Conservation (phyloP, 2,113 vertebrate species). For the Hystrix brachyura region DNA sequence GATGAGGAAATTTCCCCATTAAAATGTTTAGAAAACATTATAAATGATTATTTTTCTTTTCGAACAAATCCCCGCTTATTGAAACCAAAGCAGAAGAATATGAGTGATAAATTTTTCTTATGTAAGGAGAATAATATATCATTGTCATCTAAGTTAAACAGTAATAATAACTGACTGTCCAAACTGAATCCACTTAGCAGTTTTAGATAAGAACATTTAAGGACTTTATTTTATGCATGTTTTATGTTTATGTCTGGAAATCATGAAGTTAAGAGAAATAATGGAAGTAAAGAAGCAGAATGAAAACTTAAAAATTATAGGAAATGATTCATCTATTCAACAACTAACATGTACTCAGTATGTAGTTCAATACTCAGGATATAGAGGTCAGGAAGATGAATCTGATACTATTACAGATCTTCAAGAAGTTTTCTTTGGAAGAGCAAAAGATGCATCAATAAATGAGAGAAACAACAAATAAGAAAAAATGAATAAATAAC, state of each 20-base stretch:
- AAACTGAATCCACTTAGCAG: not conserved
- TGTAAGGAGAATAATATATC: not conserved
- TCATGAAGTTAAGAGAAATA: not conserved
- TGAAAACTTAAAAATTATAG: not conserved
- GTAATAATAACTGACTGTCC: not conserved
- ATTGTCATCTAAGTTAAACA: not conserved
- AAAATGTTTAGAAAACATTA: slow-evolving; percentile 30
- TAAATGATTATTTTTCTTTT: not conserved
- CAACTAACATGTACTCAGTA: not conserved
- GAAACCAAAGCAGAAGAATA: not conserved
- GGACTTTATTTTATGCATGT: not conserved
- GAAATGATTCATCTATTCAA: not conserved
- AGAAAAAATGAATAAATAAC: not conserved
- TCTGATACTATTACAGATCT: not conserved
- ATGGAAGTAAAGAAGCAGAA: not conserved
- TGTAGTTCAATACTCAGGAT: not conserved
- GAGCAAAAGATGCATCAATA: not conserved
- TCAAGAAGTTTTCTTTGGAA: not conserved
- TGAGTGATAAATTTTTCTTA: not conserved
- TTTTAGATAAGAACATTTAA: slow-evolving; percentile 20
- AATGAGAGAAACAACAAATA: not conserved
- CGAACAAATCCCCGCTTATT: not conserved
- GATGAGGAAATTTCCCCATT: slow-evolving; percentile 48
- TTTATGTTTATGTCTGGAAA: not conserved
- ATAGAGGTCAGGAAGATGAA: not conserved